Percentiles rank a stretch among this genome's conserved stretches.
phyloP scores from a whole-genome alignment of 2,888 invertebrate genomes.

The Helicoverpa assulta region DNA sequence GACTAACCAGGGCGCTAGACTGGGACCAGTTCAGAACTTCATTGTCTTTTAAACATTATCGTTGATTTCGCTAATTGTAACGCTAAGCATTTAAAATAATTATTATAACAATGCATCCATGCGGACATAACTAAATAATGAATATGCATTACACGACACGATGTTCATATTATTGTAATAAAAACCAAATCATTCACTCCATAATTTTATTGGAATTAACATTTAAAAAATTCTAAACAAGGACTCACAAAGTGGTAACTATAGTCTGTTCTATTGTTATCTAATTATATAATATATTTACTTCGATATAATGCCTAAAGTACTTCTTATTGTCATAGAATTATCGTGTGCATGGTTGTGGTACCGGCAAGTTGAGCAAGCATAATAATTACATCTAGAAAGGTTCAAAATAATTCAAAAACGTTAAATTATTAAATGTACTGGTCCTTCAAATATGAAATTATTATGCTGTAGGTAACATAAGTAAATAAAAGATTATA shows the following conservation, averaged over 20 bases:
- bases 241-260: conserved; percentile 49
- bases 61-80: too few relatives aligned
- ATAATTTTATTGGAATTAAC: conserved; percentile 4
- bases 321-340: neutral
- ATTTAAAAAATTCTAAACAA: conserved; percentile 19
- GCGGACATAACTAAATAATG: too few relatives aligned
- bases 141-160: too few relatives aligned
- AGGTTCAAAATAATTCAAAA: neutral
- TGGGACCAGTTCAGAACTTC: too few relatives aligned
- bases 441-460: conserved; percentile 2
- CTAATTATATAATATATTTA: conserved; percentile 8
- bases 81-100: too few relatives aligned
- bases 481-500: neutral
- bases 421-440: neutral
- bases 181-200: neutral
- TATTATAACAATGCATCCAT: too few relatives aligned
- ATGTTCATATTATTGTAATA: neutral
- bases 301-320: neutral
- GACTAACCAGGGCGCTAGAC: too few relatives aligned
- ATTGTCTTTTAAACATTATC: too few relatives aligned
- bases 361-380: neutral
- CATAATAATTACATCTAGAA: conserved; percentile 9
- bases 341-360: neutral
- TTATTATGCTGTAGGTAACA: conserved; percentile 4
- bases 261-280: conserved; percentile 4